phyloP scores from a whole-genome alignment of 2,797 vertebrate species.

The Poeciliopsis infans region DNA sequence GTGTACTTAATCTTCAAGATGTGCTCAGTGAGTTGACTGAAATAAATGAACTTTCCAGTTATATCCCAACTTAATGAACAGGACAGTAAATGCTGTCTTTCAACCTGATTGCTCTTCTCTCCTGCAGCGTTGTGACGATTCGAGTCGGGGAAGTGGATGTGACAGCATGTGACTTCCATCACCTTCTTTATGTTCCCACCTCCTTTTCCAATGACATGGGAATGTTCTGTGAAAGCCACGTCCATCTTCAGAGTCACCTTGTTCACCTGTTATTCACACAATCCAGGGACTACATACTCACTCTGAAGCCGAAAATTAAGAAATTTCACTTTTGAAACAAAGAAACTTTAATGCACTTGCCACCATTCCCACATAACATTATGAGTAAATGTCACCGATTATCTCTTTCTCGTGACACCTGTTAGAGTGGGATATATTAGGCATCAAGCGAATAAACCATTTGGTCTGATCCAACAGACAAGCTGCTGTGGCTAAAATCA shows the following conservation, averaged over 20 bases:
- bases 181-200: constrained; percentile 87
- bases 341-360: background rate
- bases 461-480: background rate
- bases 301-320: background rate
- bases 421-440: background rate
- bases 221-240: constrained; percentile 85
- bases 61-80: background rate
- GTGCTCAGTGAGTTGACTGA: background rate
- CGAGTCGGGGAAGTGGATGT: constrained; percentile 87
- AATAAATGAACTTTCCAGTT: background rate
- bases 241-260: constrained; percentile 88
- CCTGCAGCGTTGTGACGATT: constrained; percentile 80
- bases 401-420: background rate
- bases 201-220: constrained; percentile 86
- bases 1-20: background rate
- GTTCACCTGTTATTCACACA: constrained; percentile 75
- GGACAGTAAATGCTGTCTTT: background rate
- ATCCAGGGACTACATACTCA: constrained; percentile 5
- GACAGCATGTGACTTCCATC: constrained; percentile 86
- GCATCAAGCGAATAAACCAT: background rate
- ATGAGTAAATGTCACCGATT: background rate
- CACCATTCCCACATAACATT: background rate
- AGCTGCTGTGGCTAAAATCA: background rate
- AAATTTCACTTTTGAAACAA: background rate
- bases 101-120: constrained; percentile 87